phyloP scores from a whole-genome alignment of 2,888 invertebrate species.

The Standfussiana lucernea region DNA sequence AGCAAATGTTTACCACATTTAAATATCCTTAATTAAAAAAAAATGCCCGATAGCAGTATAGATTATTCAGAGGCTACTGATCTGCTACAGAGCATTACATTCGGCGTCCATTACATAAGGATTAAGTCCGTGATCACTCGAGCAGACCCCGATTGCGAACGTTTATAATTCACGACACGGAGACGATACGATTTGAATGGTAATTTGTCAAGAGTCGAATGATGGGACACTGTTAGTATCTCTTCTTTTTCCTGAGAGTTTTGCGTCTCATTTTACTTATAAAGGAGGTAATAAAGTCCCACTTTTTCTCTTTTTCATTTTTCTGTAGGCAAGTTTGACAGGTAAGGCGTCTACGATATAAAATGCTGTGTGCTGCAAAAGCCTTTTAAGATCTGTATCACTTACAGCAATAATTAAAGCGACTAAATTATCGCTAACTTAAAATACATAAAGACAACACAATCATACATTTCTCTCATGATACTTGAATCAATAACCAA shows the following conservation, averaged over 20 bases:
- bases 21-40: not conserved
- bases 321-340: not conserved
- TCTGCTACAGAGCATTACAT: slow-evolving; percentile 10
- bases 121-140: slow-evolving; percentile 31
- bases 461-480: not conserved
- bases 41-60: not conserved
- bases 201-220: not conserved
- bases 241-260: not conserved
- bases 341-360: not conserved
- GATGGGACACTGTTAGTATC: not conserved
- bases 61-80: slow-evolving; percentile 9
- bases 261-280: not conserved
- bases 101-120: slow-evolving; percentile 44
- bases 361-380: not conserved
- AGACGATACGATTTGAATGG: slow-evolving; percentile 21
- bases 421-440: not conserved
- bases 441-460: not conserved
- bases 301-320: not conserved
- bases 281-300: not conserved
- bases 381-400: not conserved
- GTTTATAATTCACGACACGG: slow-evolving; percentile 16
- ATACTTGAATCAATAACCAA: not conserved
- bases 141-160: not conserved
- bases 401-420: not conserved
- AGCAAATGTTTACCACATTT: too few relatives aligned